Conservation (phyloP, 2,797 vertebrate genomes). For the Sebastiscus tertius region DNA sequence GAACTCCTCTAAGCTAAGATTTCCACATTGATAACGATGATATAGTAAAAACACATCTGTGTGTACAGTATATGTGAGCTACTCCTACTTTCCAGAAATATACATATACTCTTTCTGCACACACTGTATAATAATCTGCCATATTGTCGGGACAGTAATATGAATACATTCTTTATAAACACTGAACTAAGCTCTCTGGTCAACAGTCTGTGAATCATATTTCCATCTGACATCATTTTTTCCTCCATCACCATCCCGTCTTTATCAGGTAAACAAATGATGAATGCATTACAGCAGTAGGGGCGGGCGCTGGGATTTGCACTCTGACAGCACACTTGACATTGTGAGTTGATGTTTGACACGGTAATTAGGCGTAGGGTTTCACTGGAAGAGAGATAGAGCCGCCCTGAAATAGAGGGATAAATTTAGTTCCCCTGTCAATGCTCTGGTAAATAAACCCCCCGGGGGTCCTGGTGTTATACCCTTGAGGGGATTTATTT, state of each 20-base stretch:
- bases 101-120: conserved; percentile 70
- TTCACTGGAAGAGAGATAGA: conserved; percentile 62
- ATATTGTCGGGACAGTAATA: conserved; percentile 54
- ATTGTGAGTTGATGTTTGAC: conserved; percentile 75
- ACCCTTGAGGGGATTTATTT: conserved; percentile 56
- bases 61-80: conserved; percentile 72
- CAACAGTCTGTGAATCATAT: neutral
- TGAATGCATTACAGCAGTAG: neutral
- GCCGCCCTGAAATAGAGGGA: conserved; percentile 71
- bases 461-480: conserved; percentile 35
- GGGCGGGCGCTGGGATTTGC: conserved; percentile 19
- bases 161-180: conserved; percentile 52
- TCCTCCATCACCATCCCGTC: neutral
- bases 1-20: conserved; percentile 55
- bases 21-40: conserved; percentile 61
- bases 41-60: conserved; percentile 74
- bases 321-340: conserved; percentile 57
- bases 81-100: conserved; percentile 70
- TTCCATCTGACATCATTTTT: neutral
- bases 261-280: conserved; percentile 19
- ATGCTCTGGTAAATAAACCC: conserved; percentile 70
- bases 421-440: conserved; percentile 74
- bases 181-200: conserved; percentile 16
- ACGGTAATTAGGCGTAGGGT: conserved; percentile 74
- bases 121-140: conserved; percentile 45